Conservation (phyloP, 2,888 invertebrate genomes). For the Tinea trinotella region DNA sequence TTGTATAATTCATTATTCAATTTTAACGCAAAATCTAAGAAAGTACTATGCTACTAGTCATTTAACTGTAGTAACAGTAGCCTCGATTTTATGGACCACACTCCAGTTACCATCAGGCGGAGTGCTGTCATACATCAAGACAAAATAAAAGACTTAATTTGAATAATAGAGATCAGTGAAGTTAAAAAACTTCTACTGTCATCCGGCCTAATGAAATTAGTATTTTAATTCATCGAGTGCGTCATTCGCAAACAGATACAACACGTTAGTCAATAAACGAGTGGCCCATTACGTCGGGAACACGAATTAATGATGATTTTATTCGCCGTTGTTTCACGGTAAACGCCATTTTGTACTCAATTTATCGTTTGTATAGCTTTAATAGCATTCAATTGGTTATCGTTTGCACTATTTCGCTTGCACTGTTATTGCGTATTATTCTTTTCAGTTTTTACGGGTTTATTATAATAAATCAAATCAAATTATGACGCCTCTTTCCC, state of each 20-base stretch:
- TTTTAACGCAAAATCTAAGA: no score
- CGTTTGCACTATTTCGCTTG: slow-evolving; percentile 8
- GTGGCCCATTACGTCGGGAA: slow-evolving; percentile 58
- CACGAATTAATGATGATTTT: slow-evolving; percentile 67
- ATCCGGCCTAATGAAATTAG: neutral
- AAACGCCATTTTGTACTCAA: slow-evolving; percentile 13
- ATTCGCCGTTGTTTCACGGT: slow-evolving; percentile 31
- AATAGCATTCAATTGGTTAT: slow-evolving; percentile 10
- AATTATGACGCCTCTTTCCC: no score
- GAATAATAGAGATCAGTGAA: no score
- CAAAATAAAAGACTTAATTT: no score
- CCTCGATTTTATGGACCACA: no score
- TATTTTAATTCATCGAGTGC: slow-evolving; percentile 10
- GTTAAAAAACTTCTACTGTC: no score
- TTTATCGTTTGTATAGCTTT: slow-evolving; percentile 12
- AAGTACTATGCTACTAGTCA: no score
- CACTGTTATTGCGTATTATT: neutral
- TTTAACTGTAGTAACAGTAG: no score
- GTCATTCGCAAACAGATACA: slow-evolving; percentile 7
- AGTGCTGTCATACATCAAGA: no score
- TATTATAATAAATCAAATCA: no score
- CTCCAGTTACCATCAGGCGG: no score
- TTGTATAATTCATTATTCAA: no score
- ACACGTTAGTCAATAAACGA: slow-evolving; percentile 29
- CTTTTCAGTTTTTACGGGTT: neutral